phyloP scores from a whole-genome alignment of 2,113 vertebrate genomes.

The Oxygymnocypris stewartii region DNA sequence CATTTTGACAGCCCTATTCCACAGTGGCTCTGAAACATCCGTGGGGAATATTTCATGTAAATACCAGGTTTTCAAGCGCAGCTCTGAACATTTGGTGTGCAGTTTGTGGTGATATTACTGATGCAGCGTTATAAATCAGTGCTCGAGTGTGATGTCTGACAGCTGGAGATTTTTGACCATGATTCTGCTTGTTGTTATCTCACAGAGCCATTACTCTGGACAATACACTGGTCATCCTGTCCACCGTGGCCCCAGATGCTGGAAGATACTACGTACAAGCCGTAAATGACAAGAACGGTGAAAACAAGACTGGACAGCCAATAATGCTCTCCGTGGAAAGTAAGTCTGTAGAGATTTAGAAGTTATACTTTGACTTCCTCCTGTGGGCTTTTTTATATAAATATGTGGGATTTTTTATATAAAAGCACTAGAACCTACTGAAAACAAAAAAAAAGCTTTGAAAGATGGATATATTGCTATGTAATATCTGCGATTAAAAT shows the following conservation, averaged over 20 bases:
- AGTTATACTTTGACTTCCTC: neutral
- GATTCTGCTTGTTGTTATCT: neutral
- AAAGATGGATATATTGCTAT: too few species aligned
- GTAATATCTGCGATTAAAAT: too few species aligned
- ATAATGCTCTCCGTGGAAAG: constrained; percentile 90
- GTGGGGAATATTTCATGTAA: neutral
- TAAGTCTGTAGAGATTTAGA: constrained; percentile 55
- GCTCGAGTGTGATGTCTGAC: constrained; percentile 18
- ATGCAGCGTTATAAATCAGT: constrained; percentile 20
- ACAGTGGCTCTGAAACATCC: neutral
- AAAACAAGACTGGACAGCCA: constrained; percentile 98
- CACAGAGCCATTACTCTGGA: constrained; percentile 93
- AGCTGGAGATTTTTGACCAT: neutral
- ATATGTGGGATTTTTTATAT: too few species aligned
- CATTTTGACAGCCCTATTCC: neutral
- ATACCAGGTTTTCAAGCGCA: neutral
- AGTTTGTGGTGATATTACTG: neutral
- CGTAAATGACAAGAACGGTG: constrained; percentile 96
- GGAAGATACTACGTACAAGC: constrained; percentile 97
- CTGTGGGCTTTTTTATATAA: neutral
- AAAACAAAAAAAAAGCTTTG: too few species aligned
- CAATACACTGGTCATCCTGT: constrained; percentile 96
- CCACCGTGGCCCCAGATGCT: constrained; percentile 90
- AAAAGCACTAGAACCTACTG: too few species aligned
- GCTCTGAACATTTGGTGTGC: constrained; percentile 7